A percentile compares a stretch with the other conserved stretches of the same genome.
Evolutionary conservation across 1,140 invertebrate species (phyloP).

Genomic region (Pachyrhynchus sulphureomaculatus): DNA sequence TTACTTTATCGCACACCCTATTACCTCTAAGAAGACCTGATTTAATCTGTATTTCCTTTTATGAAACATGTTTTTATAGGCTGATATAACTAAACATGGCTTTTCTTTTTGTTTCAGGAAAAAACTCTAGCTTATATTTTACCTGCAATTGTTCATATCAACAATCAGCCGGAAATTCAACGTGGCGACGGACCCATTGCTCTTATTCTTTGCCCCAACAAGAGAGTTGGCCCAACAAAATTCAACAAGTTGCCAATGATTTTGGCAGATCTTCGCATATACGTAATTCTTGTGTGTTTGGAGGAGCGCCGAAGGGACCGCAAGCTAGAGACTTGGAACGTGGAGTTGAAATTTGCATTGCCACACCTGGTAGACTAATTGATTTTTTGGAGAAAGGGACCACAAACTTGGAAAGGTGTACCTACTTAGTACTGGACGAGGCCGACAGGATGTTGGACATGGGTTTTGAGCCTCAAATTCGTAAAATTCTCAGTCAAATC

Average conservation of each 20-base stretch:
- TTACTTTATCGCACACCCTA: background rate
- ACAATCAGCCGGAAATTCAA: constrained; percentile 65
- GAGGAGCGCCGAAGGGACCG: constrained; percentile 90
- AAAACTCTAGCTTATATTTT: constrained; percentile 81
- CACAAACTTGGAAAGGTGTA: constrained; percentile 68
- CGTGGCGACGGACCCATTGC: constrained; percentile 89
- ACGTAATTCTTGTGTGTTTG: constrained; percentile 91
- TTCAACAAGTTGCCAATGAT: constrained; percentile 63
- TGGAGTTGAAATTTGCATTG: constrained; percentile 88
- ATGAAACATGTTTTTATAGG: too few species aligned
- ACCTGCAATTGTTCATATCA: constrained; percentile 73
- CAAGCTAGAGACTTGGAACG: constrained; percentile 84
- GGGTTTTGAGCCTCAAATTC: constrained; percentile 96
- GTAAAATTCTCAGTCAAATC: constrained; percentile 95
- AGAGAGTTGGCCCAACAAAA: constrained; percentile 96
- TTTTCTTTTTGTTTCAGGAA: constrained; percentile 85
- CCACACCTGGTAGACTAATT: constrained; percentile 84
- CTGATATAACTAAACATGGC: constrained; percentile 90
- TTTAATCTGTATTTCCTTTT: too few species aligned
- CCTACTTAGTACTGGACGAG: constrained; percentile 86
- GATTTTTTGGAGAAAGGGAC: constrained; percentile 67
- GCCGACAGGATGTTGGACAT: constrained; percentile 54
- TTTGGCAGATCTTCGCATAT: constrained; percentile 66
- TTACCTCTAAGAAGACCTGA: constrained; percentile 60
- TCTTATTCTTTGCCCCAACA: constrained; percentile 84